Conservation (phyloP, 2,797 vertebrate species). For the Trematomus bernacchii region DNA sequence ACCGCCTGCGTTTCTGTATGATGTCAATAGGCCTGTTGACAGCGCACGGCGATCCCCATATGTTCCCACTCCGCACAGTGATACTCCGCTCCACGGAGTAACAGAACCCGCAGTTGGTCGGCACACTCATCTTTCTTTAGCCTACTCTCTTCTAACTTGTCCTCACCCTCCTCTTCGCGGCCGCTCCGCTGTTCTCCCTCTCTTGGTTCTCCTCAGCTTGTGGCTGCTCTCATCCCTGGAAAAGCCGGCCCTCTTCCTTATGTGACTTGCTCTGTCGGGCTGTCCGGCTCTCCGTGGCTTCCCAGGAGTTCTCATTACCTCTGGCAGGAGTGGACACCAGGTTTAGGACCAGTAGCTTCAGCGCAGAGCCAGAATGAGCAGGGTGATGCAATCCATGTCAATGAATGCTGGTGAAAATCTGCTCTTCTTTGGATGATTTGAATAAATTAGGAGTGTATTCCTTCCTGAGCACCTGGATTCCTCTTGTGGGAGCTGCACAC, state of each 20-base stretch:
- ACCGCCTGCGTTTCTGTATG: slow-evolving; percentile 87
- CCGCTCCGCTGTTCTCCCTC: slow-evolving; percentile 57
- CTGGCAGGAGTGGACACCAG: slow-evolving; percentile 44
- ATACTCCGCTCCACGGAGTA: slow-evolving; percentile 76
- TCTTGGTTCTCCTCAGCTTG: slow-evolving; percentile 71
- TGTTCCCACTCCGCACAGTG: slow-evolving; percentile 77
- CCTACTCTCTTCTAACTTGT: slow-evolving; percentile 51
- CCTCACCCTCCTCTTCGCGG: slow-evolving; percentile 72
- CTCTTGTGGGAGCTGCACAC: slow-evolving; percentile 24
- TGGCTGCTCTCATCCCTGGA: slow-evolving; percentile 62
- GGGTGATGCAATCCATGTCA: slow-evolving; percentile 43
- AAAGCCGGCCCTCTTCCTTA: slow-evolving; percentile 54
- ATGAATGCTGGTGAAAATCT: slow-evolving; percentile 22
- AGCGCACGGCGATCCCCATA: slow-evolving; percentile 84
- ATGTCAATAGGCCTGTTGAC: slow-evolving; percentile 89
- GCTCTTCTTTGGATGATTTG: not conserved
- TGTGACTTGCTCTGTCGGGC: slow-evolving; percentile 61
- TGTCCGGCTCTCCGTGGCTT: slow-evolving; percentile 68
- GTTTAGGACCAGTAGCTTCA: slow-evolving; percentile 52
- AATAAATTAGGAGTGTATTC: slow-evolving; percentile 5
- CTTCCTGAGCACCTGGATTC: slow-evolving; percentile 37
- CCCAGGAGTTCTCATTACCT: slow-evolving; percentile 74
- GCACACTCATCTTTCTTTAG: slow-evolving; percentile 84
- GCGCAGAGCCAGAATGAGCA: slow-evolving; percentile 19
- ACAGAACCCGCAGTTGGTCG: slow-evolving; percentile 81